Evolutionary conservation across 1,140 invertebrate species (phyloP).

Genomic region (Drosophila murphyi): DNA sequence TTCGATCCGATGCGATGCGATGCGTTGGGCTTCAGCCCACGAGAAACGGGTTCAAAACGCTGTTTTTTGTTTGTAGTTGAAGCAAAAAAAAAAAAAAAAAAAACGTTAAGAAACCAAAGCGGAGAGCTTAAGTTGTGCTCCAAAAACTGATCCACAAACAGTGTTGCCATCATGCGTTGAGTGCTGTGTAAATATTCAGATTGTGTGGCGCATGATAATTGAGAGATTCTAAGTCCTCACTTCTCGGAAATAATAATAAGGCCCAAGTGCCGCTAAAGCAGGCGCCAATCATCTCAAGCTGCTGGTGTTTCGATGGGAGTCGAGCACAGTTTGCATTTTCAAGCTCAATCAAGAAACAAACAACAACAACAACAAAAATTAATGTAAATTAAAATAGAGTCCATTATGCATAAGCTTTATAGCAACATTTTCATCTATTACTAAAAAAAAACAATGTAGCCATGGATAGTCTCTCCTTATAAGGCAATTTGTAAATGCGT

Average conservation of each 20-base stretch:
- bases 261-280: conserved; percentile 12
- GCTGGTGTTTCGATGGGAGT: no score
- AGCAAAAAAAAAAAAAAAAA: neutral
- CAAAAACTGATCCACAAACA: conserved; percentile 28
- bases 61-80: conserved; percentile 3
- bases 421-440: no score
- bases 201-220: conserved; percentile 55
- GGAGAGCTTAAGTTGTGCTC: conserved; percentile 14
- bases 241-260: conserved; percentile 38
- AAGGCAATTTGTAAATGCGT: neutral
- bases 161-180: conserved; percentile 70
- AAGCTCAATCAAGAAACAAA: no score
- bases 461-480: neutral
- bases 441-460: no score
- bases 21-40: conserved; percentile 11
- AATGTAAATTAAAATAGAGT: no score
- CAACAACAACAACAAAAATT: no score
- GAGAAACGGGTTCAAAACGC: conserved; percentile 41
- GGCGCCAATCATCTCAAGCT: conserved; percentile 30
- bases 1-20: neutral
- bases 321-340: no score
- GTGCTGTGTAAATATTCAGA: conserved; percentile 75
- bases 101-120: no score
- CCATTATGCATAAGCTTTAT: no score
- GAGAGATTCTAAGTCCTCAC: conserved; percentile 53